Base-by-base conservation (phyloP, 2,888 invertebrate genomes). In the Temnothorax ravouxi region DNA sequence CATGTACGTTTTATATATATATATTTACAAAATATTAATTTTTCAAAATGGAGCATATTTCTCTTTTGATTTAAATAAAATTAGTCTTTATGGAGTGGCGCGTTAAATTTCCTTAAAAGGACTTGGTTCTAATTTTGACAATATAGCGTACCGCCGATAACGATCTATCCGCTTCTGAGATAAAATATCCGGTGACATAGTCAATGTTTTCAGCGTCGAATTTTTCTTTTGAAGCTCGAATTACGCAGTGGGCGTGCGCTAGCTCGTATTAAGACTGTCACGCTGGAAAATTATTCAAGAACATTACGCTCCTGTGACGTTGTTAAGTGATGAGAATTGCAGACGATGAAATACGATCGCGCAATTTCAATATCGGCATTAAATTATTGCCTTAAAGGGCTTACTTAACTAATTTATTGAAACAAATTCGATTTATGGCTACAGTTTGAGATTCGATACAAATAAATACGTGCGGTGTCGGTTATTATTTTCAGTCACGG, bases 221-320 rank as follows among this genome's bases (percentile, higher is more conserved):
- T 80, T 80, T 80, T 80, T 71, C 79, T 80, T 80, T 80, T 80
- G 79, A 80, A 38, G 71, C 79, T 80, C 79, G 59, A 71, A 59
- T 80, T 80, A 71, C 79, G 47, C 71, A 80, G 34, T 41, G 59
- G 21, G 34, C 47, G 59, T 34, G 79, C 56, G 56, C 21, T 34
- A 21, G 79, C 79, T 80, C 71, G 25, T 71, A 80, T 80, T 71
- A 80, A 80, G 79, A 80, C 47, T 71, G 79, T 61, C 47, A 71
- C 34, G 47, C 21, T 38, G 79, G 71, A 71, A 80, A 80, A 80
- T 80, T 59, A 80, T 69, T 69, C 71, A 79, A 79, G 79, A 71
- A 80, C 59, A 47, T 80, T 50, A 59, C 29, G 47, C 59, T 59
- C 15, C 41, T 38, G 69, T 54, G 56, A 69, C 38, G 66, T 18